Conservation (phyloP, 2,797 vertebrate genomes). For the Prunella strophiata region DNA sequence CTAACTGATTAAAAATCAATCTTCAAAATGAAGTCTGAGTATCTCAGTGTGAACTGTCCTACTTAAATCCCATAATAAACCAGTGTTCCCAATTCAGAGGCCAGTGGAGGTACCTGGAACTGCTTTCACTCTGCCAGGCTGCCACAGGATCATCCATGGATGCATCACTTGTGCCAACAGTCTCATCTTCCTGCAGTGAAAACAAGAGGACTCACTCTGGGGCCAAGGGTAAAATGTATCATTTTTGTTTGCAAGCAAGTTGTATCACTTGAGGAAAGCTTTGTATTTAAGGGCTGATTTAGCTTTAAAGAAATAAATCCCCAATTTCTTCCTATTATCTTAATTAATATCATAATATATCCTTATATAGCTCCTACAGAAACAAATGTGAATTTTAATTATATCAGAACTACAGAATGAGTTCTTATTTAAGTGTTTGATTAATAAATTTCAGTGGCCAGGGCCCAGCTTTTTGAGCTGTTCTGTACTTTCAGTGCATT, state of each 20-base stretch:
- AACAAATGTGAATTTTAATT: neutral
- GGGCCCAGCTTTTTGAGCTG: neutral
- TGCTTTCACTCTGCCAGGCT: constrained; percentile 94
- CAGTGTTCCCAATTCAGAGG: neutral
- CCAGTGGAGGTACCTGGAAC: constrained; percentile 85
- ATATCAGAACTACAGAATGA: neutral
- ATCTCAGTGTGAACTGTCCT: neutral
- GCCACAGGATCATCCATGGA: constrained; percentile 87
- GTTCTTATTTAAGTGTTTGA: neutral
- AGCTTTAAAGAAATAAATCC: neutral
- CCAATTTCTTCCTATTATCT: neutral
- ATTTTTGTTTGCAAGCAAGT: neutral
- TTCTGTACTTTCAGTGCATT: neutral
- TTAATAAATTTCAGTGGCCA: neutral
- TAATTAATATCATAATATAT: neutral
- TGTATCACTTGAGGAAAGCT: neutral
- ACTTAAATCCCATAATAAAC: neutral
- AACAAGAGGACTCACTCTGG: neutral
- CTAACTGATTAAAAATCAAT: neutral
- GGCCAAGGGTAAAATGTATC: neutral
- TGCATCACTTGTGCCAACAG: constrained; percentile 83
- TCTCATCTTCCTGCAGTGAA: constrained; percentile 83
- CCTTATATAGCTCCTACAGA: neutral
- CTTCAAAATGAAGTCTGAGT: neutral
- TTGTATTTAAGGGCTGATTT: neutral